A percentile compares a stretch with the other conserved stretches of the same genome.
phyloP scores from a whole-genome alignment of 2,797 vertebrate species.

The Thaleichthys pacificus region DNA sequence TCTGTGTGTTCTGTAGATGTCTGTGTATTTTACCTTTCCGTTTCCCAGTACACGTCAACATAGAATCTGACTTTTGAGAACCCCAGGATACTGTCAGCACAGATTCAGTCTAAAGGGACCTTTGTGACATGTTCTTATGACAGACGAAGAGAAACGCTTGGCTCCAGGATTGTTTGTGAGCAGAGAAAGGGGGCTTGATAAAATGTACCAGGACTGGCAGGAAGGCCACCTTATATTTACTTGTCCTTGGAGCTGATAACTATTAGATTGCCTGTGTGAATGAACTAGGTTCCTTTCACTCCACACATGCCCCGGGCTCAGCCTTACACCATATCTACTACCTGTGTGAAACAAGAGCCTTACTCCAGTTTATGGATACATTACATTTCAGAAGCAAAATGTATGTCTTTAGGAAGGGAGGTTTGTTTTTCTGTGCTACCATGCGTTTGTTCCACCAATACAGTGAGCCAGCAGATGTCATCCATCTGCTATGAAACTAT shows the following conservation, averaged over 20 bases:
- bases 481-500: too few relatives aligned
- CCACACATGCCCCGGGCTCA: slow-evolving; percentile 35
- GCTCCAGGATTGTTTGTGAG: slow-evolving; percentile 70
- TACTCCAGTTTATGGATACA: background rate
- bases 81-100: background rate
- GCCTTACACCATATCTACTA: background rate
- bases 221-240: slow-evolving; percentile 74
- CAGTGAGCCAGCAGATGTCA: too few relatives aligned
- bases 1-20: too few relatives aligned
- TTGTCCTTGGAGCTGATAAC: slow-evolving; percentile 82
- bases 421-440: too few relatives aligned
- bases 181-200: slow-evolving; percentile 68
- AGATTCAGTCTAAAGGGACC: background rate
- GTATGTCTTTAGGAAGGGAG: background rate
- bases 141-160: slow-evolving; percentile 24
- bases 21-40: too few relatives aligned
- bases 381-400: background rate
- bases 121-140: background rate
- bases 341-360: background rate
- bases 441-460: too few relatives aligned
- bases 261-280: slow-evolving; percentile 77
- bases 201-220: slow-evolving; percentile 70
- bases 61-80: too few relatives aligned
- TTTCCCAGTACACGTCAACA: too few relatives aligned
- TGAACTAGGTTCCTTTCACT: slow-evolving; percentile 82